phyloP scores from a whole-genome alignment of 2,797 vertebrate genomes.

The Fringilla coelebs region DNA sequence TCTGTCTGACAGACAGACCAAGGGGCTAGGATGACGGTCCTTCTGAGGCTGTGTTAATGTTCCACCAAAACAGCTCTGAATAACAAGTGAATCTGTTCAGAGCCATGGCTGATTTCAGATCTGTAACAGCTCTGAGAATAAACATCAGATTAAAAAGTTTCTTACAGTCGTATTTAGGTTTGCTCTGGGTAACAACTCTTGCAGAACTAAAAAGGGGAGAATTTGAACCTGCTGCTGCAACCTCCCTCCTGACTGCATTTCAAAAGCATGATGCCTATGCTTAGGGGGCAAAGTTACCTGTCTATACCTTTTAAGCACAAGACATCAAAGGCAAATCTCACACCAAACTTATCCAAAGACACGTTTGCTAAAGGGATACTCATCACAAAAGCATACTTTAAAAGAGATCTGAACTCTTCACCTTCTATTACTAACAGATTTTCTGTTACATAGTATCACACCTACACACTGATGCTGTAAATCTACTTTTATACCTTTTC shows the following conservation, averaged over 20 bases:
- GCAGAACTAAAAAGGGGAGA: background rate
- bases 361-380: background rate
- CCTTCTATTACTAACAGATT: background rate
- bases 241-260: background rate
- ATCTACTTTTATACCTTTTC: background rate
- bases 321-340: background rate
- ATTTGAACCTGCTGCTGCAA: background rate
- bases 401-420: background rate
- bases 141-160: background rate
- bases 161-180: background rate
- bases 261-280: background rate
- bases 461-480: background rate
- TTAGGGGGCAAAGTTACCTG: background rate
- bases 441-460: background rate
- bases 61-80: background rate
- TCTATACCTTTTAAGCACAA: background rate
- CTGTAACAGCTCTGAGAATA: background rate
- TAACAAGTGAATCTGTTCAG: background rate
- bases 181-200: background rate
- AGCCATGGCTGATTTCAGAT: background rate
- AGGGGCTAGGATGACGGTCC: accelerated
- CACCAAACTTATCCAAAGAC: background rate
- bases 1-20: background rate
- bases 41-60: background rate
- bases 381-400: background rate